These are phyloP conservation scores for Phylloscopus whistleri DNA, from an alignment of 2,113 vertebrate genomes.

Conservation along the genomic window DNA sequence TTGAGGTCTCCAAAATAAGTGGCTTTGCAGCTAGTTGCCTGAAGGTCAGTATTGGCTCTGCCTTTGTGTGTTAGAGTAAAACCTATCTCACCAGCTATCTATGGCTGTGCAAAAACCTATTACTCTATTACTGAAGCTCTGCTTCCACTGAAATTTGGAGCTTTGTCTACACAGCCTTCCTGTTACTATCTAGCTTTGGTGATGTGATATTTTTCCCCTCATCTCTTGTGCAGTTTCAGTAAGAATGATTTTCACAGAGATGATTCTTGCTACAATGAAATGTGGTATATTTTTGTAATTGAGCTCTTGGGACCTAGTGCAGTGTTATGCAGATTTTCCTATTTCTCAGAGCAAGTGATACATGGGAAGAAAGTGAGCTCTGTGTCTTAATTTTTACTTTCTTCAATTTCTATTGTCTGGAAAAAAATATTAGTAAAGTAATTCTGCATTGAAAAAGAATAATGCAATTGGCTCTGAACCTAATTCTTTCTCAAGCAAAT, in stretches of 20 bases:
- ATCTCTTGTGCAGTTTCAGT: neutral
- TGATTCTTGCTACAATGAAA: neutral
- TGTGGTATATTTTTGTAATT: neutral
- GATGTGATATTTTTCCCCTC: neutral
- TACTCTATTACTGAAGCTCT: neutral
- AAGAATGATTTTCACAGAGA: neutral
- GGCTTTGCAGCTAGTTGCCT: neutral
- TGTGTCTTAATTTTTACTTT: conserved; percentile 17
- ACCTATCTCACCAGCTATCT: neutral
- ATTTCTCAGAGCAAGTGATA: neutral
- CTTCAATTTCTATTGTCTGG: neutral
- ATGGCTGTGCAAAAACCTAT: neutral
- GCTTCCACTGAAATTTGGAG: neutral
- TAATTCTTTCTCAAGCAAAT: neutral
- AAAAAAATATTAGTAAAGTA: neutral
- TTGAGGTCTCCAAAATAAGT: neutral
- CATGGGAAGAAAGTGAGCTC: neutral
- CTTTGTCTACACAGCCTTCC: neutral
- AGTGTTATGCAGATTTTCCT: neutral
- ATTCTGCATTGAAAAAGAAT: neutral
- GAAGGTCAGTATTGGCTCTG: neutral
- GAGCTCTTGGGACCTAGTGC: neutral
- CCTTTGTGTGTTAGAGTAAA: neutral
- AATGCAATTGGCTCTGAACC: neutral
- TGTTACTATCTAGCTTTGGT: neutral